phyloP scores from a whole-genome alignment of 2,797 vertebrate species.

The Taeniopygia guttata region DNA sequence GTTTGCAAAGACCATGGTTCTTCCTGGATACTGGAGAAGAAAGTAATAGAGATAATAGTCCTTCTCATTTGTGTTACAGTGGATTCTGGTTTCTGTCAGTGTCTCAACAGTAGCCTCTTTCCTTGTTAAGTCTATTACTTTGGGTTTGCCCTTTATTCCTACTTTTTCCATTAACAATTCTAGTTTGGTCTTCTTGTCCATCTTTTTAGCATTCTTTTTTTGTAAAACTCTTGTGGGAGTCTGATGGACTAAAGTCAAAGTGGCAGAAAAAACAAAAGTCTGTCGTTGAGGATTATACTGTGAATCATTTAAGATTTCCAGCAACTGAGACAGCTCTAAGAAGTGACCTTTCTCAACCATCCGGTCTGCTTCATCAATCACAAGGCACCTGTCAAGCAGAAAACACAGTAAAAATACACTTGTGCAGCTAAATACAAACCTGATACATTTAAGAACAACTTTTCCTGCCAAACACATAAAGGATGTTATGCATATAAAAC shows the following conservation, averaged over 20 bases:
- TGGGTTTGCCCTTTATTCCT: conserved; percentile 90
- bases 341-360: conserved; percentile 98
- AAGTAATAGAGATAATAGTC: conserved; percentile 97
- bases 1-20: conserved; percentile 97
- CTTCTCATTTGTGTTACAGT: conserved; percentile 91
- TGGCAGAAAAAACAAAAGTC: conserved; percentile 96
- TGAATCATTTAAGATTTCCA: conserved; percentile 89
- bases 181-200: conserved; percentile 85
- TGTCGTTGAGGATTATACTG: conserved; percentile 89
- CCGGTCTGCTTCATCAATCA: conserved; percentile 95
- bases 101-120: conserved; percentile 92
- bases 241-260: conserved; percentile 88
- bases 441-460: not conserved
- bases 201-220: conserved; percentile 84
- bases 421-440: not conserved
- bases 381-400: conserved; percentile 84
- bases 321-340: conserved; percentile 88
- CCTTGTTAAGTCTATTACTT: conserved; percentile 92
- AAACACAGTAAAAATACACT: not conserved
- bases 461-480: not conserved
- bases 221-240: conserved; percentile 85
- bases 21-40: conserved; percentile 89
- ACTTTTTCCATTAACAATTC: conserved; percentile 90
- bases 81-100: conserved; percentile 90
- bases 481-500: not conserved